Percentiles rank a stretch among this genome's conserved stretches.
Conservation (phyloP, 2,797 vertebrate genomes). For the Mionectes olivaceus region DNA sequence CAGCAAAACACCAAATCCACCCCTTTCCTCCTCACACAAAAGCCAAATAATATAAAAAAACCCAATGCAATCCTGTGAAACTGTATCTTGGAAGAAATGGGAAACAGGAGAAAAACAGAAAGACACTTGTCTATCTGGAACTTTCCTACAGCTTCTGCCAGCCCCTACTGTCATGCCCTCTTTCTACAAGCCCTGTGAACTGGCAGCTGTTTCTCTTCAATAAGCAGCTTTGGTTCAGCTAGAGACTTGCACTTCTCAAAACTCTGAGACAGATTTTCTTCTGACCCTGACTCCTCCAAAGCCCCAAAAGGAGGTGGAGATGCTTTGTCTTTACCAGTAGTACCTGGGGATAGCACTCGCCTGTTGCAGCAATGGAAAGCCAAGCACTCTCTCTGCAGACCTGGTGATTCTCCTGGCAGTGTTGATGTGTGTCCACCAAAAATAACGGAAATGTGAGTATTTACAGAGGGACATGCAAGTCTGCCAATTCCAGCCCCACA, state of each 20-base stretch:
- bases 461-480: not conserved
- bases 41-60: not conserved
- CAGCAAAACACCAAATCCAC: not conserved
- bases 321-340: not conserved
- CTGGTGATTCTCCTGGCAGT: not conserved
- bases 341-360: not conserved
- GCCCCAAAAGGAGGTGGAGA: not conserved
- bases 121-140: not conserved
- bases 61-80: not conserved
- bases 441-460: not conserved
- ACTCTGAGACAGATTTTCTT: not conserved
- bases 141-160: not conserved
- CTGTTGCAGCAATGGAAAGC: not conserved
- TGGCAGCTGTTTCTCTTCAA: not conserved
- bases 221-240: not conserved
- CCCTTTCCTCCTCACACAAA: not conserved
- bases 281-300: not conserved
- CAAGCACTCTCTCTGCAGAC: not conserved
- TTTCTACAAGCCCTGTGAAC: not conserved
- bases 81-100: not conserved
- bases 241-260: not conserved
- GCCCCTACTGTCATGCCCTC: not conserved
- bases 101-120: not conserved
- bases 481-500: not conserved
- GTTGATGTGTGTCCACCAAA: fast-evolving